Base-by-base conservation (phyloP, 1,140 invertebrate species). In the Alviniconcha marisindica region DNA sequence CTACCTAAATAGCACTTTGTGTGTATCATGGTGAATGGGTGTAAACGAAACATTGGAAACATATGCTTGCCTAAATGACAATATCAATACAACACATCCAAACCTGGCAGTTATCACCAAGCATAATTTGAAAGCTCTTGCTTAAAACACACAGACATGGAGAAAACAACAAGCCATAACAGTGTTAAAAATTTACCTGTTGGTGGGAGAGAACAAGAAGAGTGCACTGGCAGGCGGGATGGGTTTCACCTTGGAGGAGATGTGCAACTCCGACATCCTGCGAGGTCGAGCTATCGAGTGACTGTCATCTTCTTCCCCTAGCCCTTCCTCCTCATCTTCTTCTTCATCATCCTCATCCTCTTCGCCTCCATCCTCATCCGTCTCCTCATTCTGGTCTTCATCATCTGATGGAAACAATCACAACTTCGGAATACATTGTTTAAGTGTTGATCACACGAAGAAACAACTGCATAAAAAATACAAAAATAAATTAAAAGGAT, bases 141-240 rank as follows among this genome's bases (percentile, higher is more conserved):
- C n/a, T n/a, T n/a, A n/a, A n/a, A n/a, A 51, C 48, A 51, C 48
- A 51, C 48, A 51, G 10, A 51, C 48, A 51, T 21, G 21, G 10
- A 51, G 10, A 51, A 21, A 51, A 21, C 7, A 7, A 51, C 48
- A 51, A 7, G 21, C 48, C 7, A 7, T 12, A 21, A 60, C 56
- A 10, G 56, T 24, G 56, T 24, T 24, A 60, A 4, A 60, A 2
- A 78, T 54, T 38, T n/a, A 78, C 77, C n/a, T 97, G 95, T 99
- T 99, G 44, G 95, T 98, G 92, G 96, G 96, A 88, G 96, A 97
- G 94, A 99, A 98, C 93, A 99, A 94, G 95, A 99, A 99, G 94
- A 99, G 98, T 88, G 98, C 97, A 92, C 96, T 96, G 91, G 96
- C 96, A 91, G 96, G 96, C 86, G 99, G 99, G 93, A 99, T 99